A percentile compares a stretch with the other conserved stretches of the same genome.
Evolutionary conservation across 2,113 vertebrate genomes (phyloP).

Genomic region (Lophius piscatorius): DNA sequence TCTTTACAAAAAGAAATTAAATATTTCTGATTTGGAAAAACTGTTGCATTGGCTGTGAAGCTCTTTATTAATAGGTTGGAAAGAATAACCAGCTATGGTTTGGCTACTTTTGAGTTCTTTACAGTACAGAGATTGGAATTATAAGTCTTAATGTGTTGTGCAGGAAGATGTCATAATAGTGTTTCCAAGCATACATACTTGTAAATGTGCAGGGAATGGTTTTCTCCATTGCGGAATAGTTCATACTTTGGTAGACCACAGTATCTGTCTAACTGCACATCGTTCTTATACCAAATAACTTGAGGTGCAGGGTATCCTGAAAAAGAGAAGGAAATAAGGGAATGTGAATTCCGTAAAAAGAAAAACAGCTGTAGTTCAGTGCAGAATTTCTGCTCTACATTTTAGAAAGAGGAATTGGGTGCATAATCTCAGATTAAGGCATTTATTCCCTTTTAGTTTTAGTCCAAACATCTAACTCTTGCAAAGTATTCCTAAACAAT

Average conservation of each 20-base stretch:
- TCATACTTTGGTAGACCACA: constrained; percentile 97
- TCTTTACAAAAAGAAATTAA: background rate
- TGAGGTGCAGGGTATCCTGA: constrained; percentile 91
- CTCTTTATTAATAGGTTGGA: no score
- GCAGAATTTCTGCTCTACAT: no score
- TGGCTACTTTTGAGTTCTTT: no score
- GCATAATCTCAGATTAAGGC: no score
- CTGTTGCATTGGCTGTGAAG: no score
- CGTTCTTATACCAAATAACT: constrained; percentile 96
- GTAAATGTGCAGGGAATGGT: constrained; percentile 92
- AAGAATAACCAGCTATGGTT: no score
- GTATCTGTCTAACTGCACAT: constrained; percentile 93
- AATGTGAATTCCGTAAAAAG: background rate
- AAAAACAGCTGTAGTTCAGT: no score
- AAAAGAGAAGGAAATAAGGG: background rate
- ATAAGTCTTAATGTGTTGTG: no score
- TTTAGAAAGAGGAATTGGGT: no score
- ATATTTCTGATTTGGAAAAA: background rate
- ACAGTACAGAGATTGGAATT: no score
- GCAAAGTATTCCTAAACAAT: background rate
- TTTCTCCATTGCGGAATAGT: constrained; percentile 90
- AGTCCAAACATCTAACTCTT: no score
- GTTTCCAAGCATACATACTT: constrained; percentile 80
- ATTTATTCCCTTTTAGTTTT: no score
- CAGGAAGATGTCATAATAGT: background rate